Base-by-base conservation (phyloP, 2,113 vertebrate species). In the Coreoperca whiteheadi region DNA sequence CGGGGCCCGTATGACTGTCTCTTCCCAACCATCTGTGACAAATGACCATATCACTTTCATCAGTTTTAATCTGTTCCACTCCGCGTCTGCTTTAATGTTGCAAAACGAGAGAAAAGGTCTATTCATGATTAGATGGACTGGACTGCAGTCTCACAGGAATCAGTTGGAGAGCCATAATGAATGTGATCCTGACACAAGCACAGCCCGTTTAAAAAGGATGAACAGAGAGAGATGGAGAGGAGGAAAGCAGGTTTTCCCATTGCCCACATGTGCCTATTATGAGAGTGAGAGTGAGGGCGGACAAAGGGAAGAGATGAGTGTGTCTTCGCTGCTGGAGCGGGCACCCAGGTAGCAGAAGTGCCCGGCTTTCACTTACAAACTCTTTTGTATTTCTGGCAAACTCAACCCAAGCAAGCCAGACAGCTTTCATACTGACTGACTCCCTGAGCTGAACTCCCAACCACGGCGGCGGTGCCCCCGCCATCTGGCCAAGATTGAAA, bases 401-500 rank as follows among this genome's bases (percentile, higher is more conserved):
- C 37, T 61, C 30, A 14, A 67, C 59, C 56, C 9, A 10, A 71
- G 56, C 32, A 15, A 77, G 63, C 70, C 87, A 79, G 71, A 83
- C 82, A 61, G 68, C 78, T 77, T 83, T 88, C 75, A 67, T 51
- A 43, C 67, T 12, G 68, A 74, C 77, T 46, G 76, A 61, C 69
- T 65, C 32, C 76, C 60, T 37, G 63, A 84, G 75, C 75, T 86
- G 23, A 61, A 77, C 78, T 83, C 77, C 41, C 48, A 9, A 48
- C 73, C 39, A 74, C 6, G n/a, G 11, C 8, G n/a, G n/a, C 15
- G 9, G 66, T 39, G 76, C 83, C 81, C 76, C 69, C 50, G 23
- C 89, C 74, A 89, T 91, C 92, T 90, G 92, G 51, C 60, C 72
- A 2, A 85, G 80, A 89, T 67, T 86, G 88, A 91, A 89, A 86